A percentile compares a stretch with the other conserved stretches of the same genome.
Conservation (phyloP, 2,113 vertebrate species). For the Mirza zaza region DNA sequence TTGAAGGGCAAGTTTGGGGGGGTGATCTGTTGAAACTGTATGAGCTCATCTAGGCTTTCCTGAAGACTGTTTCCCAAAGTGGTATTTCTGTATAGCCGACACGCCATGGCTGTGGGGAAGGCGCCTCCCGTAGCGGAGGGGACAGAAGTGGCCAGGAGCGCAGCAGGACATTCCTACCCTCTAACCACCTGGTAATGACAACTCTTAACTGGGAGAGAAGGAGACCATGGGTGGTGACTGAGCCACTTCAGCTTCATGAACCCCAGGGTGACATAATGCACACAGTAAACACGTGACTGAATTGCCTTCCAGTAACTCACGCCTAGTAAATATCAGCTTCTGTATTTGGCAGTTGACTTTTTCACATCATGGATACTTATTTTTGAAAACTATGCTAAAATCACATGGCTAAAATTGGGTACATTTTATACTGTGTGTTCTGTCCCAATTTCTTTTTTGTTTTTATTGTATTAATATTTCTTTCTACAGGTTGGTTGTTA, state of each 20-base stretch:
- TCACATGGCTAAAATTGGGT: background rate
- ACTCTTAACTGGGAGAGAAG: background rate
- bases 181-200: background rate
- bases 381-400: background rate
- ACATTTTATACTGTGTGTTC: background rate
- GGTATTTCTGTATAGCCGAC: too few relatives aligned
- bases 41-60: too few relatives aligned
- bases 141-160: too few relatives aligned
- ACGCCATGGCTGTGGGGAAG: too few relatives aligned
- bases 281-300: background rate
- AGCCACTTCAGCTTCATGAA: background rate
- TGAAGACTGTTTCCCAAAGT: too few relatives aligned
- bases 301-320: background rate
- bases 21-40: too few relatives aligned
- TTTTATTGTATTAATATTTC: background rate
- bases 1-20: too few relatives aligned
- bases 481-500: background rate
- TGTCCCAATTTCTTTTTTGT: background rate
- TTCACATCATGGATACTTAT: background rate
- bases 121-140: too few relatives aligned
- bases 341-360: background rate
- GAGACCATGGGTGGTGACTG: background rate
- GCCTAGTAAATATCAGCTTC: background rate
- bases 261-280: background rate
- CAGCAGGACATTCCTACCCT: too few relatives aligned